Evolutionary conservation across 2,888 invertebrate species (phyloP), one percentile per base, ranked within the genome.

Genomic region (Sinopyrophorus schimmeli): DNA sequence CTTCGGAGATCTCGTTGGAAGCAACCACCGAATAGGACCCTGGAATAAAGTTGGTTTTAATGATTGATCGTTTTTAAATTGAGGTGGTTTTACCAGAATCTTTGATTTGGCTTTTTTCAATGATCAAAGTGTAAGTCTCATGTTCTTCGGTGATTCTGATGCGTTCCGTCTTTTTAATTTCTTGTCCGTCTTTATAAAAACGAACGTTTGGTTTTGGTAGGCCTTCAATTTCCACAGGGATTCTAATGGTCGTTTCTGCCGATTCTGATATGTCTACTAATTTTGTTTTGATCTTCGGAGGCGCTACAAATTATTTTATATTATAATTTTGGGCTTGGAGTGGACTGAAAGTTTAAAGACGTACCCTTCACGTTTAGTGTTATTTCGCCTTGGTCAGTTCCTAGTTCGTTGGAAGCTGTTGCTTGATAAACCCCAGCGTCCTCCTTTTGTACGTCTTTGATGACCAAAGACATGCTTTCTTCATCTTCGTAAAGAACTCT

Each of bases 171-270:
- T 81, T 80, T 55, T 82, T 81, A 44, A 95, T 77, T 60, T 86
- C 81, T 50, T 86, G 86, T 11, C 93, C 93, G 61, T 94, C 92
- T 66, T 92, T 93, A 75, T 87, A 92, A 80, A 94, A 89, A 47
- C 83, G 82, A 5, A 93, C 81, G 10, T 84, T 84, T 0, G 95
- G 92, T 5, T 83, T 77, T 0, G 94, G 93, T 1, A 84, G 82
- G 24, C 90, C 93, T 63, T 92, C 89, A 23, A 95, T 81, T 67
- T 91, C 88, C 1, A 92, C 81, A 5, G 86, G 85, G 72, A 95
- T 86, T 37, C 82, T 84, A 31, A 91, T 80, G 6, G 83, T 83
- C 49, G 87, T 82, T 1, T 87, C 87, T 28, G 83, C 82, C 61
- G 81, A 77, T 30, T 86, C 87, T 0, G 81, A 81, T 47, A 87